These are phyloP conservation scores for Scaptodrosophila lebanonensis DNA, from an alignment of 1,140 invertebrate genomes.

Conservation along the genomic window DNA sequence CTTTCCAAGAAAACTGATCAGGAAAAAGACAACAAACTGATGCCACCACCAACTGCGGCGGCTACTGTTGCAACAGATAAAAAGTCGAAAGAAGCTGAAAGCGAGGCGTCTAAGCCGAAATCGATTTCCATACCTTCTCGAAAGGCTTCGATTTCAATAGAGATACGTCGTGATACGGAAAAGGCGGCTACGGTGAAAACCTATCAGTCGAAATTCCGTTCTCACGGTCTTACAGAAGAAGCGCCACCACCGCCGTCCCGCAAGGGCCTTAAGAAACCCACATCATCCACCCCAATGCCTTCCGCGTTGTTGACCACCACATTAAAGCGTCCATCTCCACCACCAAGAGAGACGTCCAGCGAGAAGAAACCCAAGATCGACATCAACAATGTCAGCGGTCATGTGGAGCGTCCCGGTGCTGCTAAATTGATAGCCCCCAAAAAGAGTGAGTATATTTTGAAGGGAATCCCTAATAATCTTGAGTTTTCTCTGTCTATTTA, in stretches of 20 bases:
- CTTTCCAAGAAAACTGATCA: conserved; percentile 73
- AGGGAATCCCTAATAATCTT: conserved; percentile 46
- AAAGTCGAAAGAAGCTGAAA: conserved; percentile 77
- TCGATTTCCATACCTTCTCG: conserved; percentile 78
- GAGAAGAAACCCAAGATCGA: conserved; percentile 87
- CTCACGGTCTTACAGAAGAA: conserved; percentile 90
- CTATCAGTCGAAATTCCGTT: conserved; percentile 91
- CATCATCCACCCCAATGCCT: conserved; percentile 68
- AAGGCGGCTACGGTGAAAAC: conserved; percentile 92
- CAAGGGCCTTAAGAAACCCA: conserved; percentile 80
- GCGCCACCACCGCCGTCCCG: conserved; percentile 86
- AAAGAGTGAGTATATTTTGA: conserved; percentile 87
- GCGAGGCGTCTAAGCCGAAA: conserved; percentile 49
- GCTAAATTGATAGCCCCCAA: conserved; percentile 92
- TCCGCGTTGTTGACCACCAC: conserved; percentile 5
- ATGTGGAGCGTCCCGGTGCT: conserved; percentile 84
- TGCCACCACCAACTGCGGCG: conserved; percentile 77
- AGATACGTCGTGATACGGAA: conserved; percentile 84
- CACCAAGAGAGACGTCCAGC: conserved; percentile 81
- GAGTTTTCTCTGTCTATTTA: conserved; percentile 76
- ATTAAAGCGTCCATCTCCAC: conserved; percentile 82
- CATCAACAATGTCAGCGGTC: conserved; percentile 73
- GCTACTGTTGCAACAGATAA: conserved; percentile 77
- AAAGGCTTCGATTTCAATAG: conserved; percentile 88
- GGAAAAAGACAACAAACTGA: conserved; percentile 83